Percentiles rank a stretch among this genome's conserved stretches.
These are phyloP conservation scores for Cenopis cana DNA, from an alignment of 2,888 invertebrate genomes.

Conservation along the genomic window DNA sequence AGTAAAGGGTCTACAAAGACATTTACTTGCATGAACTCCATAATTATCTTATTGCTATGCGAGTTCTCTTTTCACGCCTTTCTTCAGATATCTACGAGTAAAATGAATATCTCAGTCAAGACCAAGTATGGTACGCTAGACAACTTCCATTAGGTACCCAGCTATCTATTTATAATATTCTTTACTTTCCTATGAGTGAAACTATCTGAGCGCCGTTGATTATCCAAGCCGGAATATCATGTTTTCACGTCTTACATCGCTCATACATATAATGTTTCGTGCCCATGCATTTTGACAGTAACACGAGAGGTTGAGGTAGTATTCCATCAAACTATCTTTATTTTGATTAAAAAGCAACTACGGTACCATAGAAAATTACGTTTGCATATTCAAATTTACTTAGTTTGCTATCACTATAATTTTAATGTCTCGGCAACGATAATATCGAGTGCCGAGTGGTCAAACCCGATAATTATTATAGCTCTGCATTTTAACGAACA, in stretches of 20 bases:
- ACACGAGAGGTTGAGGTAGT: background rate
- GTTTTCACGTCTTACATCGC: conserved; percentile 53
- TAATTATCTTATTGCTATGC: background rate
- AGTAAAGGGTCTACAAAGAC: background rate
- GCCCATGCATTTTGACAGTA: conserved; percentile 10
- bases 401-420: background rate
- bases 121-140: conserved; percentile 44
- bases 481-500: no score
- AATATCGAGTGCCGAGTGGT: no score
- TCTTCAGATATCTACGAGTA: conserved; percentile 12
- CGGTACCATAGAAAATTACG: background rate
- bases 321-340: no score
- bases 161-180: conserved; percentile 51
- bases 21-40: background rate
- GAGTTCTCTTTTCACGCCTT: conserved; percentile 10
- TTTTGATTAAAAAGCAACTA: no score
- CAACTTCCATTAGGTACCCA: conserved; percentile 43
- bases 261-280: conserved; percentile 10
- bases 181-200: conserved; percentile 73
- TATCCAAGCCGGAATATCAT: conserved; percentile 61
- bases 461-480: no score
- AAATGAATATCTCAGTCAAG: conserved; percentile 27
- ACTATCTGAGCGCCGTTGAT: conserved; percentile 63
- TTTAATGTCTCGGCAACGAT: background rate
- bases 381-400: background rate